Evolutionary conservation across 2,113 vertebrate species (phyloP).

Genomic region (Crotophaga sulcirostris): DNA sequence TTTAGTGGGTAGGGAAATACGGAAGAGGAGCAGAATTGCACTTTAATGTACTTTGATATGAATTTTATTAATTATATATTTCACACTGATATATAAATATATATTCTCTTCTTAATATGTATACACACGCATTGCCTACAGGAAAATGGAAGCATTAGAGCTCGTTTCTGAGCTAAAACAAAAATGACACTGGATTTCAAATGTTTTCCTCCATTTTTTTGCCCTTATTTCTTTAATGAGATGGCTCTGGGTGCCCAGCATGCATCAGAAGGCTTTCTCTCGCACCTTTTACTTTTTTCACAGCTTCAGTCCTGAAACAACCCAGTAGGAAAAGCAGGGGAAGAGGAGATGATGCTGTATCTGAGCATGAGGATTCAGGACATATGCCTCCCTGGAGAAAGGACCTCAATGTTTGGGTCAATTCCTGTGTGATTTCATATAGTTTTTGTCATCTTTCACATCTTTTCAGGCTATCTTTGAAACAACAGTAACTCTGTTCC

Average conservation of each 20-base stretch:
- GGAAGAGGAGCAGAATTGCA: neutral
- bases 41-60: neutral
- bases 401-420: neutral
- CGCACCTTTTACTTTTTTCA: neutral
- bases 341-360: neutral
- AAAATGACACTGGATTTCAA: neutral
- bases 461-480: neutral
- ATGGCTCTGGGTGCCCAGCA: neutral
- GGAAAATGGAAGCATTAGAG: neutral
- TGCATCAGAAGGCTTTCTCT: accelerated
- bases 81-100: neutral
- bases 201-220: neutral
- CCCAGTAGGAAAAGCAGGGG: neutral
- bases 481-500: neutral
- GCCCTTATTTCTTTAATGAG: neutral
- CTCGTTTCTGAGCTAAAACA: neutral
- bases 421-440: neutral
- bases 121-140: neutral
- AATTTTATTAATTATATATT: neutral
- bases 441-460: neutral
- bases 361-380: neutral
- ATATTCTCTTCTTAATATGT: neutral
- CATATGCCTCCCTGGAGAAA: neutral
- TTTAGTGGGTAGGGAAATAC: neutral
- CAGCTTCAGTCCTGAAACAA: neutral